phyloP scores from a whole-genome alignment of 1,140 invertebrate species.

The Drosophila oshimai region DNA sequence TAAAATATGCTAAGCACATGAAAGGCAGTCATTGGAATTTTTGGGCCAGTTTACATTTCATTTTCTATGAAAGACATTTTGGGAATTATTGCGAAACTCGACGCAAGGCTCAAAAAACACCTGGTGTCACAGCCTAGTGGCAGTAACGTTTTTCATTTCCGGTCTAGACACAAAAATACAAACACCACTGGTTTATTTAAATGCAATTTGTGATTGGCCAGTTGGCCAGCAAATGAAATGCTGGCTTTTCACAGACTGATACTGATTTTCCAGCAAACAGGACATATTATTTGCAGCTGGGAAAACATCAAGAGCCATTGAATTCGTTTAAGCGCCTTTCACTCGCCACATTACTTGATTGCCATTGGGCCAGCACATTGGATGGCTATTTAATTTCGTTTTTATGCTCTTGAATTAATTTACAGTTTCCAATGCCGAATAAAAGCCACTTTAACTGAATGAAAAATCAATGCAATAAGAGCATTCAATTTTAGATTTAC shows the following conservation, averaged over 20 bases:
- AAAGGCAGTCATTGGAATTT: background rate
- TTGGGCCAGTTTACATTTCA: constrained; percentile 19
- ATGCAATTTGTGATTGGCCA: constrained; percentile 11
- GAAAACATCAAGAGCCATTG: background rate
- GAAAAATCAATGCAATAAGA: background rate
- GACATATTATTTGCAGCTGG: background rate
- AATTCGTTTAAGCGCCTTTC: constrained; percentile 2
- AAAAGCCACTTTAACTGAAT: background rate
- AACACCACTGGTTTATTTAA: constrained; percentile 17
- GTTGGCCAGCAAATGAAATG: constrained; percentile 1
- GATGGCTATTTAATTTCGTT: constrained; percentile 7
- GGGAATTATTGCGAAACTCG: background rate
- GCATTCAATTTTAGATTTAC: background rate
- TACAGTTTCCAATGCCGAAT: background rate
- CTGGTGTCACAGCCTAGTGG: constrained; percentile 1
- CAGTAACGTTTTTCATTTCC: constrained; percentile 25
- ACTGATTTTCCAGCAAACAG: constrained; percentile 3
- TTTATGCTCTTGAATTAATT: constrained; percentile 10
- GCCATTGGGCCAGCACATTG: background rate
- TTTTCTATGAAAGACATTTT: background rate
- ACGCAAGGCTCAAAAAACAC: background rate
- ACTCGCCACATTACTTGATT: constrained; percentile 12
- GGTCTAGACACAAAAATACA: constrained; percentile 35
- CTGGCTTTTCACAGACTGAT: constrained; percentile 7
- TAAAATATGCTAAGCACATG: constrained; percentile 39